Evolutionary conservation across 2,888 invertebrate genomes (phyloP).

Genomic region (Temnothorax ravouxi): DNA sequence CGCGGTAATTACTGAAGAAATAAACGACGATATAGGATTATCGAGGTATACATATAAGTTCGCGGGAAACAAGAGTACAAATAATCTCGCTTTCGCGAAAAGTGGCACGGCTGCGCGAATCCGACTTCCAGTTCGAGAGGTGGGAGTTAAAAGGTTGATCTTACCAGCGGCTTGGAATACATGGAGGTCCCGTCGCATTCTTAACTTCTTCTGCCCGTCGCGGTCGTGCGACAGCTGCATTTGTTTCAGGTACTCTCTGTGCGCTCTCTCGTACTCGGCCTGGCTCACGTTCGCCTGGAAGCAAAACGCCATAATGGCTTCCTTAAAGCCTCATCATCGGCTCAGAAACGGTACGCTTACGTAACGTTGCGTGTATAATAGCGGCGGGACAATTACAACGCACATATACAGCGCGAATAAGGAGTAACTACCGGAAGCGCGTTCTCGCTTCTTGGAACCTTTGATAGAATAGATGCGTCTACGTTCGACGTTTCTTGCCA

Average conservation of each 20-base stretch:
- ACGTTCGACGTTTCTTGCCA: not conserved
- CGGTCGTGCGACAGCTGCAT: constrained; percentile 77
- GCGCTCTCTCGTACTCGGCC: constrained; percentile 89
- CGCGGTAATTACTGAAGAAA: not conserved
- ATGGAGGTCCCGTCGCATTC: constrained; percentile 80
- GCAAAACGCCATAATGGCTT: constrained; percentile 66
- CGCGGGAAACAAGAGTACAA: not conserved
- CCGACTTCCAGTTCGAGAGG: not conserved
- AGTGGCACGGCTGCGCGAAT: not conserved
- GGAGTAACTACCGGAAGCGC: constrained; percentile 39
- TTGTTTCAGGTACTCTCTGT: constrained; percentile 88
- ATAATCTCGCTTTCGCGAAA: constrained; percentile 7
- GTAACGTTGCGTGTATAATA: constrained; percentile 51
- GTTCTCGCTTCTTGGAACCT: constrained; percentile 42
- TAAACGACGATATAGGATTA: not conserved
- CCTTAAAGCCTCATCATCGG: constrained; percentile 44
- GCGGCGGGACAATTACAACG: constrained; percentile 46
- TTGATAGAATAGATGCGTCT: not conserved
- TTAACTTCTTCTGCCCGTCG: constrained; percentile 68
- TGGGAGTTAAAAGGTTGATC: constrained; percentile 29
- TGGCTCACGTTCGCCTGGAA: constrained; percentile 90
- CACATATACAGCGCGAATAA: constrained; percentile 28
- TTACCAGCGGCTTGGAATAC: constrained; percentile 83
- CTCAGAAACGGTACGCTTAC: constrained; percentile 28
- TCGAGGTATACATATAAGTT: not conserved